These are phyloP conservation scores for Pocillopora damicornis DNA, from an alignment of 64 coral and sea anemone genomes.

Conservation along the genomic window DNA sequence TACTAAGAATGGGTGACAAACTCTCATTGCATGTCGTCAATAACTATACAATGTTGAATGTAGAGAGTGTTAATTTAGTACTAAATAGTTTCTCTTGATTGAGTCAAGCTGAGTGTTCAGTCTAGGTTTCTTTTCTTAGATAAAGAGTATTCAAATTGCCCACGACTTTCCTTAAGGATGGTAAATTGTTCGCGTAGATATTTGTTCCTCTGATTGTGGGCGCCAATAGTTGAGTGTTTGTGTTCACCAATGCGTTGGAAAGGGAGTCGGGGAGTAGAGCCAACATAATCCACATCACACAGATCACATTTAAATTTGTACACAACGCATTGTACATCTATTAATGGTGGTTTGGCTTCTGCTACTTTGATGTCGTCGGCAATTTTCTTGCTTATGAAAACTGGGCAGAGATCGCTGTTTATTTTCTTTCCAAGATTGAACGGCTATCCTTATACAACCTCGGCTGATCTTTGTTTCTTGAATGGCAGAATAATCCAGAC, in stretches of 20 bases:
- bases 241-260: background rate
- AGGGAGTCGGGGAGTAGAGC: conserved; percentile 5
- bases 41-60: too few species aligned
- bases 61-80: too few species aligned
- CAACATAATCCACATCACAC: conserved; percentile 49
- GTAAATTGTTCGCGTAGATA: too few species aligned
- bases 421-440: conserved; percentile 50
- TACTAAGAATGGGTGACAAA: too few species aligned
- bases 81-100: too few species aligned
- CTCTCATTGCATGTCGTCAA: too few species aligned
- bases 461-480: conserved; percentile 38
- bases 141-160: too few species aligned
- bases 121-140: too few species aligned
- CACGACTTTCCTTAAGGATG: too few species aligned
- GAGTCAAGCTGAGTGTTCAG: too few species aligned
- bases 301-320: conserved; percentile 58
- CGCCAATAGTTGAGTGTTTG: background rate
- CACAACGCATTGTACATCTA: conserved; percentile 44
- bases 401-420: conserved; percentile 45
- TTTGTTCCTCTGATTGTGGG: background rate
- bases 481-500: conserved; percentile 35
- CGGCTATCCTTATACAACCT: conserved; percentile 40
- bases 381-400: conserved; percentile 57
- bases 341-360: conserved; percentile 39
- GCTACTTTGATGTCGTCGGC: conserved; percentile 40